Evolutionary conservation across 2,888 invertebrate species (phyloP), one percentile per base, ranked within the genome.

Genomic region (Galeruca laticollis): DNA sequence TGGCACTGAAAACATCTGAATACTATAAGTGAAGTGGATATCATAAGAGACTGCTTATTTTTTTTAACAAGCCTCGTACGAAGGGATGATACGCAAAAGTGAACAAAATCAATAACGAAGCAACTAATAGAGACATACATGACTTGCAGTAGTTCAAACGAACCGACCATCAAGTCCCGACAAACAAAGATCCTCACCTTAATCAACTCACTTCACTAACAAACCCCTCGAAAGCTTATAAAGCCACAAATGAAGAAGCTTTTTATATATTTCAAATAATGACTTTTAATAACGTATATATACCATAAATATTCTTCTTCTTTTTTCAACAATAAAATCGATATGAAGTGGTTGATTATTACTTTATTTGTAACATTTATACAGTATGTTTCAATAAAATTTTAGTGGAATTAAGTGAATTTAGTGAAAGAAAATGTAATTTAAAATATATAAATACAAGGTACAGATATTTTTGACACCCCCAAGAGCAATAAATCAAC

Each of bases 91-190:
- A 72, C 60, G 73, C 72, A 78, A 72, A 78, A 79, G 77, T 72
- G 72, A 61, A 67, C 69, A 79, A 80, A 82, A 82, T 82, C 81
- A 82, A 83, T 82, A 80, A 81, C 78, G 81, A 79, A 78, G 82
- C 80, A 81, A 79, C 78, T 81, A 80, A 80, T 67, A 72, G 75
- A 68, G 73, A 68, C 70, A 67, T 61, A 52, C 63, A 56, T 73
- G 73, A 73, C 52, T 67, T 68, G 72, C 68, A 63, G 60, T 69
- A 70, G 63, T 77, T 79, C 78, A 79, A 79, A 81, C 71, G 65
- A 65, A 61, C 78, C 78, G 79, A 68, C 72, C 63, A 56, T 40
- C 63, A 74, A 71, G 59, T 66, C 64, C 68, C 72, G 60, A 64
- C 60, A 63, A 52, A 62, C 52, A 52, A 21, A 56, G 33, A 33